Percentiles rank a stretch among this genome's conserved stretches.
Conservation (phyloP, 2,888 invertebrate genomes). For the Beris morrisii region DNA sequence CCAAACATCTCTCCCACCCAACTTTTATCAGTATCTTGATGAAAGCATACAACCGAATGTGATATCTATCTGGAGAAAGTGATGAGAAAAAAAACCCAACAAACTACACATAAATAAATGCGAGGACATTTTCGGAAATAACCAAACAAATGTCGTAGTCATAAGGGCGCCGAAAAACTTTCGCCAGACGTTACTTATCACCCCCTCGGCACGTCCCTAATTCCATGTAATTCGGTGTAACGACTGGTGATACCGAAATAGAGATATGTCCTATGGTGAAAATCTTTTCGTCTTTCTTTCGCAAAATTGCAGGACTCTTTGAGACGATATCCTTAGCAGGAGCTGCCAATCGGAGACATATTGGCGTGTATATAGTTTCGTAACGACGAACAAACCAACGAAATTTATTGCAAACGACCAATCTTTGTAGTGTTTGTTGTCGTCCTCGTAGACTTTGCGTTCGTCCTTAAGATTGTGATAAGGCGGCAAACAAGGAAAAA, state of each 20-base stretch:
- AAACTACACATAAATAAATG: constrained; percentile 24
- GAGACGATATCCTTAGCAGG: not conserved
- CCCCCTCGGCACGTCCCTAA: too few species aligned
- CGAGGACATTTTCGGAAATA: constrained; percentile 20
- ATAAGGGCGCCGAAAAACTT: constrained; percentile 17
- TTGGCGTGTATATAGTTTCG: constrained; percentile 16
- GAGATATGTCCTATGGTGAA: not conserved
- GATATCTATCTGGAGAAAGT: too few species aligned
- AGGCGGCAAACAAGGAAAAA: too few species aligned
- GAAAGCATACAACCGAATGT: too few species aligned
- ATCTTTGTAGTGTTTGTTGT: too few species aligned
- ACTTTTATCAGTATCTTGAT: too few species aligned
- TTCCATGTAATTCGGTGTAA: not conserved
- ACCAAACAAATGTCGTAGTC: constrained; percentile 18
- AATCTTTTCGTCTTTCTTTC: not conserved
- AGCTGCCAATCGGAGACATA: constrained; percentile 16
- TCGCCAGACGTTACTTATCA: too few species aligned
- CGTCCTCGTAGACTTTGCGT: too few species aligned
- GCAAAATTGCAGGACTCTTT: not conserved
- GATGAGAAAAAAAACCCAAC: not conserved
- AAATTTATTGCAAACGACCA: too few species aligned
- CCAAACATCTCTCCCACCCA: too few species aligned
- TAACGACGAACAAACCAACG: too few species aligned
- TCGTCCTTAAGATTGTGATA: too few species aligned
- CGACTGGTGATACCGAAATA: constrained; percentile 1